Conservation (phyloP, 2,888 invertebrate species). For the Eulithis prunata region DNA sequence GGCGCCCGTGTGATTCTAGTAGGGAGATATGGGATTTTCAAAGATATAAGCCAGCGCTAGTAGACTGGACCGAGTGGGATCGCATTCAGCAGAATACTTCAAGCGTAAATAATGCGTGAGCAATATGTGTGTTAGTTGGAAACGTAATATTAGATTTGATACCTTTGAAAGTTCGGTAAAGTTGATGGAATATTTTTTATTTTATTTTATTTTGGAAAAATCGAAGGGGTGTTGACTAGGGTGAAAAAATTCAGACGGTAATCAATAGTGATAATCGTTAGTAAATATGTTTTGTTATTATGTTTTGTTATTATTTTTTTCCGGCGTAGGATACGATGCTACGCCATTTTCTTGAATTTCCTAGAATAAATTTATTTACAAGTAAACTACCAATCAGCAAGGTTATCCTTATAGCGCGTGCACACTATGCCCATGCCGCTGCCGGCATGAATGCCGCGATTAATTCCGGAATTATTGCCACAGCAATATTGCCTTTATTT, state of each 20-base stretch:
- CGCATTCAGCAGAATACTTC: slow-evolving; percentile 40
- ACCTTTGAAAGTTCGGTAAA: not conserved
- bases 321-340: no score
- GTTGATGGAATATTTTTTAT: slow-evolving; percentile 3
- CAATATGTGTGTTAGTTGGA: slow-evolving; percentile 26
- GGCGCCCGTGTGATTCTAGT: slow-evolving; percentile 77
- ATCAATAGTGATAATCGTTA: no score
- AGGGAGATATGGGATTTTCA: slow-evolving; percentile 78
- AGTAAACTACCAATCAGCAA: no score
- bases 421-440: no score
- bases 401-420: no score
- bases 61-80: slow-evolving; percentile 62
- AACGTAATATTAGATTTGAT: slow-evolving; percentile 17
- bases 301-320: no score
- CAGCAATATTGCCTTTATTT: no score
- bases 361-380: not conserved
- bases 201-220: not conserved
- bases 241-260: no score
- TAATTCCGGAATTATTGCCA: no score
- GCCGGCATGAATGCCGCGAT: no score
- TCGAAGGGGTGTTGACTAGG: no score
- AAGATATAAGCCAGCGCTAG: slow-evolving; percentile 67
- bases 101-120: slow-evolving; percentile 35
- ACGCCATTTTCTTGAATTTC: not conserved
- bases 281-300: no score